Evolutionary conservation across 2,888 invertebrate species (phyloP).

Genomic region (Amiota mariae): DNA sequence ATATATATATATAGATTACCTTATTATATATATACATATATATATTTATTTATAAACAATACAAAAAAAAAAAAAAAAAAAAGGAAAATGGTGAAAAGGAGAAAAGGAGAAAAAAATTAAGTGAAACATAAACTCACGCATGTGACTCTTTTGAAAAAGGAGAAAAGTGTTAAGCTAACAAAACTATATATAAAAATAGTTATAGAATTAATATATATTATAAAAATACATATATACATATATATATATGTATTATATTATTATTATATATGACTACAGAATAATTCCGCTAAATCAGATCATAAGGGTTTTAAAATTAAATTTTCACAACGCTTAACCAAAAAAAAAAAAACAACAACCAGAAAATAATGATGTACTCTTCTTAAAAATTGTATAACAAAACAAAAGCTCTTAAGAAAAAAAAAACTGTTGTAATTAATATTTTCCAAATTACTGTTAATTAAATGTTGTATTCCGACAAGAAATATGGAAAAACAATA

Average conservation of each 20-base stretch:
- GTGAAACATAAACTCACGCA: too few relatives aligned
- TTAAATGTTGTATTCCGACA: too few relatives aligned
- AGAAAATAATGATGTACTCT: neutral
- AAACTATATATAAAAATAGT: neutral
- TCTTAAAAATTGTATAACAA: neutral
- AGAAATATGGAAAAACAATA: neutral
- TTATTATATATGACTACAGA: too few relatives aligned
- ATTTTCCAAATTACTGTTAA: neutral
- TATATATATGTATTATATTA: neutral
- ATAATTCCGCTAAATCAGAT: too few relatives aligned
- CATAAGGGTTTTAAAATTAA: neutral
- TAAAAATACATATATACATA: neutral
- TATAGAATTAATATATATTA: conserved; percentile 31
- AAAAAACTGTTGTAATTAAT: conserved; percentile 14
- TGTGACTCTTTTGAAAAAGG: neutral
- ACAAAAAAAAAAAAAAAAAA: too few relatives aligned
- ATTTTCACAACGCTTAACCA: conserved; percentile 12
- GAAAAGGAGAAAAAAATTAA: too few relatives aligned
- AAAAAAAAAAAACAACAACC: conserved; percentile 13
- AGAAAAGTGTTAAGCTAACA: too few relatives aligned
- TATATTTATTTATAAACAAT: conserved; percentile 1
- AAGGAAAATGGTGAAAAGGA: conserved; percentile 32
- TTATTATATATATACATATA: too few relatives aligned
- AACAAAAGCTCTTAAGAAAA: neutral
- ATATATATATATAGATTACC: too few relatives aligned